Conservation (phyloP, 2,113 vertebrate species). For the Alaudala cheleensis region DNA sequence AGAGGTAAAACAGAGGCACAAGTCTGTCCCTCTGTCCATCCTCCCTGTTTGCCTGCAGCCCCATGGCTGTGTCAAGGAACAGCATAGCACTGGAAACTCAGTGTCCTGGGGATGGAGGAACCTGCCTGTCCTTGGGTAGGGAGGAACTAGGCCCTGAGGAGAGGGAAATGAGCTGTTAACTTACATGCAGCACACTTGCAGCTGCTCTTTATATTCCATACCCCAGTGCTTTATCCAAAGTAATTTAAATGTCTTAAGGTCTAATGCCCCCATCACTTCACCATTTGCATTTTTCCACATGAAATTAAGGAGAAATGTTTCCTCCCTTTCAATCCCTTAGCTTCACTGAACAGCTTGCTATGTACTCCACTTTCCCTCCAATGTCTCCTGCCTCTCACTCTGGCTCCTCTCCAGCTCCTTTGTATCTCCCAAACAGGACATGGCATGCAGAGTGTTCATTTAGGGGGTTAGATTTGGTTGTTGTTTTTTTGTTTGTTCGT, state of each 20-base stretch:
- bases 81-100: neutral
- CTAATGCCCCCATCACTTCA: constrained; percentile 24
- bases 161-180: constrained; percentile 19
- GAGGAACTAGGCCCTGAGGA: neutral
- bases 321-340: neutral
- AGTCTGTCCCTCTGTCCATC: neutral
- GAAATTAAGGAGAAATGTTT: constrained; percentile 1
- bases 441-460: neutral
- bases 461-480: too few relatives aligned
- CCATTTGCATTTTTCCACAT: neutral
- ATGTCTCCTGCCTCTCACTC: neutral
- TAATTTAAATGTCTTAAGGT: constrained; percentile 43
- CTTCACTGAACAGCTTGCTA: neutral
- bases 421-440: neutral
- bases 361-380: neutral
- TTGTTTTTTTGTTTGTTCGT: too few relatives aligned
- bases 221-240: constrained; percentile 18
- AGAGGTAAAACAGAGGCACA: neutral
- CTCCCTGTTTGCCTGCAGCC: neutral
- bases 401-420: neutral
- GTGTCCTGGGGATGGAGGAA: neutral
- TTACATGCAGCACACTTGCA: neutral
- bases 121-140: neutral
- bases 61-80: neutral
- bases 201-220: constrained; percentile 32